Conservation (phyloP, 2,888 invertebrate genomes). For the Chaetogeoica ovagalla region DNA sequence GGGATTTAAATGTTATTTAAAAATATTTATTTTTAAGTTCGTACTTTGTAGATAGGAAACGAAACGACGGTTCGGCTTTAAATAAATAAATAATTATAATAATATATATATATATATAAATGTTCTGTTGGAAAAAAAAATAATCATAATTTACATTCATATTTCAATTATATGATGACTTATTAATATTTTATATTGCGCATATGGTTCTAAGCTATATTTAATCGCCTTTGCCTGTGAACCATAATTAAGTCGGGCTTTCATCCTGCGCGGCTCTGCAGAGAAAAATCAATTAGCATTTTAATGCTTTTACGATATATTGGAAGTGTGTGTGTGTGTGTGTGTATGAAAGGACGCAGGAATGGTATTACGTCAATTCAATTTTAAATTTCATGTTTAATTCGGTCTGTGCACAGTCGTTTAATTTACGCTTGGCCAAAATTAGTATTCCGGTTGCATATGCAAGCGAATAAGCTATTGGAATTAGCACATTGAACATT, state of each 20-base stretch:
- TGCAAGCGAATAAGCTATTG: slow-evolving; percentile 38
- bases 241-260: slow-evolving; percentile 37
- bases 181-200: slow-evolving; percentile 10
- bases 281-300: slow-evolving; percentile 53
- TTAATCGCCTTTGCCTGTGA: slow-evolving; percentile 34
- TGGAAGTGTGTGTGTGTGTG: slow-evolving; percentile 31
- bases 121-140: not conserved
- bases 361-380: slow-evolving; percentile 46
- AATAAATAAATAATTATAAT: too few species aligned
- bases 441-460: slow-evolving; percentile 49
- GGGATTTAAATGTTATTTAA: slow-evolving; percentile 15
- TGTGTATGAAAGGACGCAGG: not conserved
- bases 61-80: not conserved
- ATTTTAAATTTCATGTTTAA: slow-evolving; percentile 44
- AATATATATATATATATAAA: too few species aligned
- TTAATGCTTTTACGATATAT: slow-evolving; percentile 41
- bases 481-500: slow-evolving; percentile 40
- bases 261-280: slow-evolving; percentile 9
- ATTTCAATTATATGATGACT: slow-evolving; percentile 21
- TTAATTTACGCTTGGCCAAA: slow-evolving; percentile 49
- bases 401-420: slow-evolving; percentile 38
- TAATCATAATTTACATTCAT: slow-evolving; percentile 24
- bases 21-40: too few species aligned
- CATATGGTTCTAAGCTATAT: slow-evolving; percentile 23
- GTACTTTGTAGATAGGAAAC: too few species aligned